Evolutionary conservation across 1,140 invertebrate species (phyloP), one percentile per base, ranked within the genome.

Genomic region (Dufourea novaeangliae): DNA sequence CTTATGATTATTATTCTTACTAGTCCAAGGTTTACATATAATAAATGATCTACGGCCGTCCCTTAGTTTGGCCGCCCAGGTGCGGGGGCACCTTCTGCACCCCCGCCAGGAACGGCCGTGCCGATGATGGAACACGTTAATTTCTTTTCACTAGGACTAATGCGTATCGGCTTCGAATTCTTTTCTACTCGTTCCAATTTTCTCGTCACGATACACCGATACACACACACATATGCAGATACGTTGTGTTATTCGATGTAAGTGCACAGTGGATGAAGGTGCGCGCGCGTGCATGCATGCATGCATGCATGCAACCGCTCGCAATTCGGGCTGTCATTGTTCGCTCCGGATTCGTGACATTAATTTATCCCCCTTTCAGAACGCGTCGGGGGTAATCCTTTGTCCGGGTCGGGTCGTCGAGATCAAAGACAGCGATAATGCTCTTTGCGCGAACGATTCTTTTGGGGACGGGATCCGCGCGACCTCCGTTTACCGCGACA

Each of bases 251-350:
- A n/a, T n/a, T n/a, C n/a, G n/a, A n/a, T n/a, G n/a, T n/a, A n/a
- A n/a, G n/a, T n/a, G n/a, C n/a, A n/a, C n/a, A n/a, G n/a, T n/a
- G n/a, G n/a, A n/a, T n/a, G n/a, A n/a, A 50, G 34, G 29, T 59
- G 32, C 29, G 20, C 0, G 25, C 56, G 4, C 27, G 17, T 14
- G 10, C 10, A 57, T 29, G 32, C 46, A 17, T 20, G 1, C 27
- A 17, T 1, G 4, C 14, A n/a, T 14, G 17, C 6, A 44, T 22
- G 29, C 22, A 27, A 10, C 37, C n/a, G 50, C 34, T 37, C 63
- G 63, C 68, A 75, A 75, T 75, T 75, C 72, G 63, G 63, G n/a
- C 63, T 25, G 72, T 75, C 72, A 68, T 68, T 75, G 72, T 75
- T 75, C 72, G 39, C 63, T 25, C 22, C 63, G 72, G 63, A 75